Base-by-base conservation (phyloP, 2,113 vertebrate genomes). In the Rissa tridactyla region DNA sequence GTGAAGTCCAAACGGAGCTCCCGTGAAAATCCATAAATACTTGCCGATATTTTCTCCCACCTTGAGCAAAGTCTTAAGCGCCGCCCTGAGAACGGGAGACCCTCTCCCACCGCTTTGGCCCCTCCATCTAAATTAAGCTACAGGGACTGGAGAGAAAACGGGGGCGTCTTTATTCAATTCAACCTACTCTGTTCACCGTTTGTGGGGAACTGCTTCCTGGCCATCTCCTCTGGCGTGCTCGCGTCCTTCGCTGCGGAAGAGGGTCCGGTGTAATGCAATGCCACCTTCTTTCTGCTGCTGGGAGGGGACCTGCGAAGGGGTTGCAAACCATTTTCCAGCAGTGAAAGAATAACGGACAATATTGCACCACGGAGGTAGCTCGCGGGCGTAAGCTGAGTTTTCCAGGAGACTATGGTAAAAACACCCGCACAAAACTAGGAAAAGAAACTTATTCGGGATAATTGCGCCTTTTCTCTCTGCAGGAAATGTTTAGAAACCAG, bases 281-380 rank as follows among this genome's bases (percentile, higher is more conserved):
- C 66, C 76, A 38, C 65, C 92, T 89, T 97, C 79, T 94, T 92
- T 26, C 62, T 96, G n/a, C 58, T 4, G 16, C 55, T 55, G 42
- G 96, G 27, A 65, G 97, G 88, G 23, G 95, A 97, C 84, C 97
- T 98, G 92, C 34, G 82, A 22, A 80, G 70, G 46, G 19, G 17
- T 71, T 13, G 13, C 4, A 70, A 34, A 18, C 9, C 13, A 6
- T 42, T 49, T 70, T 18, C 46, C 29, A 29, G 23, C n/a, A 16
- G n/a, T 8, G 47, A 77, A 38, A 38, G 66, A 32, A 9, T 4
- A 52, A 58, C 1, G 4, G 57, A 26, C 17, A 9, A 2, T 13
- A 22, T 22, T 9, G 14, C 13, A 1, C 25, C 20, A 8, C 11
- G 0, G 21, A 49, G 46, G 46, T 16, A 49, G 30, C 32, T 36